A percentile compares a stretch with the other conserved stretches of the same genome.
These are phyloP conservation scores for Drosophila lacertosa DNA, from an alignment of 1,140 invertebrate species.

Conservation along the genomic window DNA sequence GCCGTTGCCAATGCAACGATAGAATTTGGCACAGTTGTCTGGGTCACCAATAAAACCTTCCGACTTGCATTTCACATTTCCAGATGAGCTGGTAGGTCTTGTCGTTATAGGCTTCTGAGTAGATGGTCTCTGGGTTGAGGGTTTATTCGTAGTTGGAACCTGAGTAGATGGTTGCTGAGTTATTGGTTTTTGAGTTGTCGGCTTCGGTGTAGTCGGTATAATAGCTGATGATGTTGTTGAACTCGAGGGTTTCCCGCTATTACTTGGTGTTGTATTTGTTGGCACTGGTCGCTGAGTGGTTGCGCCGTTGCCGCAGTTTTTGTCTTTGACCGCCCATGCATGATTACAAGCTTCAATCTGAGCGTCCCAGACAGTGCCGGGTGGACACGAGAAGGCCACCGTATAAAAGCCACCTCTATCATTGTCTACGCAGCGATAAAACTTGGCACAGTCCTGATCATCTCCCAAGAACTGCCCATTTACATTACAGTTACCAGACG, in stretches of 20 bases:
- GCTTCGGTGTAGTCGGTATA: neutral
- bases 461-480: slow-evolving; percentile 85
- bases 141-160: slow-evolving; percentile 1
- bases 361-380: slow-evolving; percentile 88
- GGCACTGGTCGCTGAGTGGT: slow-evolving; percentile 25
- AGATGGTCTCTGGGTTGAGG: slow-evolving; percentile 6
- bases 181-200: slow-evolving; percentile 9
- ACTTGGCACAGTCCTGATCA: slow-evolving; percentile 87
- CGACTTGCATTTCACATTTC: slow-evolving; percentile 43
- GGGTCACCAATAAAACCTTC: slow-evolving; percentile 70
- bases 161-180: slow-evolving; percentile 15
- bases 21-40: slow-evolving; percentile 88
- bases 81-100: slow-evolving; percentile 4
- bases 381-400: slow-evolving; percentile 88
- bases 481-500: slow-evolving; percentile 83
- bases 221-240: neutral
- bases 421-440: slow-evolving; percentile 88
- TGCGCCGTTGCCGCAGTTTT: slow-evolving; percentile 43
- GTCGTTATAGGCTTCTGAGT: slow-evolving; percentile 11
- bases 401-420: slow-evolving; percentile 85
- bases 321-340: slow-evolving; percentile 73
- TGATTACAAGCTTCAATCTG: slow-evolving; percentile 87
- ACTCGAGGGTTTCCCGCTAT: neutral
- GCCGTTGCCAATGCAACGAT: slow-evolving; percentile 87
- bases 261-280: slow-evolving; percentile 10